Base-by-base conservation (phyloP, 2,888 invertebrate genomes). In the Oscheius onirici region DNA sequence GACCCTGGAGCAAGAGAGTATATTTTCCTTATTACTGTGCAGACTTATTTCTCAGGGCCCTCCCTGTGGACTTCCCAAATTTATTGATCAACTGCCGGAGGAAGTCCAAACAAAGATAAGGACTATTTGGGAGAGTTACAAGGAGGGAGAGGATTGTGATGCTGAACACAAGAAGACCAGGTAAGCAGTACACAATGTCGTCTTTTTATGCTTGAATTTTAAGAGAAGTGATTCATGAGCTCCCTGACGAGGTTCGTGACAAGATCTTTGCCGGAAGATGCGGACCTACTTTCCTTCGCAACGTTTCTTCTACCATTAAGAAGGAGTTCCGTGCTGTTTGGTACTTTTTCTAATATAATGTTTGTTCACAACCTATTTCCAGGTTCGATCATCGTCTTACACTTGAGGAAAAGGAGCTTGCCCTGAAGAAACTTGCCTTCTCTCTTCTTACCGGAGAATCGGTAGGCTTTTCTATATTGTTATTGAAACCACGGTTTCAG, bases 231-330 rank as follows among this genome's bases (percentile, higher is more conserved):
- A 69, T 82, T 15, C 73, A 75, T 24, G 70, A 73, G n/a, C 66
- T 82, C 8, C 76, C 80, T 20, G 77, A 79, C n/a, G 80, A 80
- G 15, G 76, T 80, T n/a, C 75, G 83, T 5, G 76, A 81, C 68
- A 77, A 78, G 71, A 72, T 83, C 34, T 85, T 85, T 76, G 80
- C 84, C 34, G 85, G 85, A 60, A 79, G 78, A 28, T 85, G 85
- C 67, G 85, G 85, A 41, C 85, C 85, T 13, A 76, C 81, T 1
- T 85, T 85, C 76, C 72, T 85, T 43, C 80, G 82, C 24, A 80
- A 80, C 46, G 79, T 81, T 46, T 79, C 82, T 6, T 65, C 72
- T 24, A 72, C 78, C 11, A 75, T 83, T 43, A 72, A 82, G 49
- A 75, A 74, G 60, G 80, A 83, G 71, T 85, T 85, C 82, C 78